phyloP scores from a whole-genome alignment of 1,140 invertebrate species.

The Planococcus citri region DNA sequence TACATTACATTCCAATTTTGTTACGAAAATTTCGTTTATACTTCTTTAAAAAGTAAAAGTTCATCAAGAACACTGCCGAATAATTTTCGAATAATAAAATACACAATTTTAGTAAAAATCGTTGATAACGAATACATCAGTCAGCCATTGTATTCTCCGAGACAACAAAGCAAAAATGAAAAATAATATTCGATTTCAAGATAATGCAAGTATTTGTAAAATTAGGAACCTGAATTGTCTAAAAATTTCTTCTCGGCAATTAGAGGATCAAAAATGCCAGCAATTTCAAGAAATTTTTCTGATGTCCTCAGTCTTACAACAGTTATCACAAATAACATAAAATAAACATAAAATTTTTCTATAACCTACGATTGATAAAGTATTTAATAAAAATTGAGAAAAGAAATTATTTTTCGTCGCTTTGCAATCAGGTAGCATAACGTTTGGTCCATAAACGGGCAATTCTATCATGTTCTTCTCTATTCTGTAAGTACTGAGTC shows the following conservation, averaged over 20 bases:
- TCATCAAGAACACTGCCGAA: too few species aligned
- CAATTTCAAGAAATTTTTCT: constrained; percentile 8
- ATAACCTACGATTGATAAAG: constrained; percentile 10
- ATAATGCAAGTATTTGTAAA: background rate
- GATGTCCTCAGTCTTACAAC: constrained; percentile 17
- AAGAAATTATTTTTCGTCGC: background rate
- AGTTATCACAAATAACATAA: constrained; percentile 16
- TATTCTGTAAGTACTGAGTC: constrained; percentile 92
- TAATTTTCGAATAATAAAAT: too few species aligned
- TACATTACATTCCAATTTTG: background rate
- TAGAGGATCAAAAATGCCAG: background rate
- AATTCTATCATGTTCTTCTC: constrained; percentile 94
- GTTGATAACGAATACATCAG: too few species aligned
- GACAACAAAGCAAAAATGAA: too few species aligned
- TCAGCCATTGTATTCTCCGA: too few species aligned
- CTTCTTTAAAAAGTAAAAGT: background rate
- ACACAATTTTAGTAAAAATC: too few species aligned
- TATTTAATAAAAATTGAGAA: constrained; percentile 3
- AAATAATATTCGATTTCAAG: background rate
- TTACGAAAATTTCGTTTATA: background rate
- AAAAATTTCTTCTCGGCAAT: constrained; percentile 7
- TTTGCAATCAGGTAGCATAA: constrained; percentile 73
- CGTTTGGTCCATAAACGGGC: constrained; percentile 96
- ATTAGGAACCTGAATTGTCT: background rate
- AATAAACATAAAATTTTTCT: constrained; percentile 14